phyloP scores from a whole-genome alignment of 2,797 vertebrate genomes.

The Agapornis canus region DNA sequence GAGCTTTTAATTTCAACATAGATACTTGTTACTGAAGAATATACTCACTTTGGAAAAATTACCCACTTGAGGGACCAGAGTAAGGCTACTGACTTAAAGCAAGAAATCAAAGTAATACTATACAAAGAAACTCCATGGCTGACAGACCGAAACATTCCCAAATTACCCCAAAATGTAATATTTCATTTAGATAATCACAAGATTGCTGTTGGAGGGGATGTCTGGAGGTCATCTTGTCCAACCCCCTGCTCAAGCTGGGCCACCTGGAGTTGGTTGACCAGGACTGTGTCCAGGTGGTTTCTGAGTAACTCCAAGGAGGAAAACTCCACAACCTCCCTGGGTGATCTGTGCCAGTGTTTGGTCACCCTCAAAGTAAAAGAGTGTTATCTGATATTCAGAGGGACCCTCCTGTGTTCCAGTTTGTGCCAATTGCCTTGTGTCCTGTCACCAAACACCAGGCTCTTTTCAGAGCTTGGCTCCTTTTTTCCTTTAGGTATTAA shows the following conservation, averaged over 20 bases:
- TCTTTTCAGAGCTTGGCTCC: not conserved
- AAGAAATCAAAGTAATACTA: not conserved
- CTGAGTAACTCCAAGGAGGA: not conserved
- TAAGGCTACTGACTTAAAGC: not conserved
- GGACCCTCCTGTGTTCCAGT: not conserved
- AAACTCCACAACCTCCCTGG: not conserved
- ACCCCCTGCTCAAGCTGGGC: rapidly evolving
- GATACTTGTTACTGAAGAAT: not conserved
- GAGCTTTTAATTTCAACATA: not conserved
- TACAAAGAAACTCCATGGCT: not conserved
- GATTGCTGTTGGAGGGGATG: not conserved
- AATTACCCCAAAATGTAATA: not conserved
- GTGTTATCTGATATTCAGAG: not conserved
- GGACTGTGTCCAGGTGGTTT: rapidly evolving
- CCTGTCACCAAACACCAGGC: not conserved
- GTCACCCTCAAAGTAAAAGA: not conserved
- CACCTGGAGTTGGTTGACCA: not conserved
- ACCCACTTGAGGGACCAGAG: not conserved
- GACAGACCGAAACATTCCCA: not conserved
- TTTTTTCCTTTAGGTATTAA: not conserved
- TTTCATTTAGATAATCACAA: not conserved
- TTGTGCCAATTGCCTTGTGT: not conserved
- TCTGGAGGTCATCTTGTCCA: not conserved
- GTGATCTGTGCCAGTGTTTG: not conserved
- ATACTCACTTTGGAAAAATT: not conserved